These are phyloP conservation scores for Peromyscus melanophrys DNA, from an alignment of 2,797 vertebrate species.

Conservation along the genomic window DNA sequence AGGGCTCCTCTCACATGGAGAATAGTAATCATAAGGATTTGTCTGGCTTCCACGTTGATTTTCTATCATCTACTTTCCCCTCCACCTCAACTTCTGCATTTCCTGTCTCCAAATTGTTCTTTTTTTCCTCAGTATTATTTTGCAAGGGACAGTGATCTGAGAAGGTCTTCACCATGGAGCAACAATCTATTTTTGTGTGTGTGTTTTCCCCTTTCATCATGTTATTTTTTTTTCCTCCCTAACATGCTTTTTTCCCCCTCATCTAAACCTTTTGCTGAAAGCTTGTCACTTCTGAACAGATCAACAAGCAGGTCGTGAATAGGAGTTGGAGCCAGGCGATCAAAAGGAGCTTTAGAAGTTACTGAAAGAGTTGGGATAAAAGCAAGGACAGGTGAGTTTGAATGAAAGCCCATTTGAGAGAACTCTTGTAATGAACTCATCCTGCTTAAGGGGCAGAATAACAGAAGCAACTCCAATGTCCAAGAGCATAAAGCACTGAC, in stretches of 20 bases:
- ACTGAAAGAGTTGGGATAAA: conserved; percentile 32
- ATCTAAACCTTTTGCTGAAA: conserved; percentile 33
- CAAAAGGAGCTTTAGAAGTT: conserved; percentile 49
- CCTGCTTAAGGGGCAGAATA: neutral
- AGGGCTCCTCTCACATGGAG: neutral
- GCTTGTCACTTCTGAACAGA: conserved; percentile 22
- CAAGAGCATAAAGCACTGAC: neutral
- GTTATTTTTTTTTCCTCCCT: no score
- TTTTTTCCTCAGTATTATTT: neutral
- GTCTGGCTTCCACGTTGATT: neutral
- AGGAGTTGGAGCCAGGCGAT: neutral
- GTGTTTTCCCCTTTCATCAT: neutral
- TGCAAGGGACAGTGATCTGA: neutral
- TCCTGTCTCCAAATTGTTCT: neutral
- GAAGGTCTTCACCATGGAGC: neutral
- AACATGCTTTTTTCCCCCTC: neutral
- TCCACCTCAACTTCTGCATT: conserved; percentile 7
- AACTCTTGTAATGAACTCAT: neutral
- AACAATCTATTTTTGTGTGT: neutral
- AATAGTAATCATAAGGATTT: conserved; percentile 47
- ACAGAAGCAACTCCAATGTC: neutral
- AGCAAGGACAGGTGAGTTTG: conserved; percentile 29
- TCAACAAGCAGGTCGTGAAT: conserved; percentile 6
- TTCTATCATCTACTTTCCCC: neutral
- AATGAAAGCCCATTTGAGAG: conserved; percentile 15